Evolutionary conservation across 1,140 invertebrate genomes (phyloP), one percentile per base, ranked within the genome.

Genomic region (Pomacea maculata): DNA sequence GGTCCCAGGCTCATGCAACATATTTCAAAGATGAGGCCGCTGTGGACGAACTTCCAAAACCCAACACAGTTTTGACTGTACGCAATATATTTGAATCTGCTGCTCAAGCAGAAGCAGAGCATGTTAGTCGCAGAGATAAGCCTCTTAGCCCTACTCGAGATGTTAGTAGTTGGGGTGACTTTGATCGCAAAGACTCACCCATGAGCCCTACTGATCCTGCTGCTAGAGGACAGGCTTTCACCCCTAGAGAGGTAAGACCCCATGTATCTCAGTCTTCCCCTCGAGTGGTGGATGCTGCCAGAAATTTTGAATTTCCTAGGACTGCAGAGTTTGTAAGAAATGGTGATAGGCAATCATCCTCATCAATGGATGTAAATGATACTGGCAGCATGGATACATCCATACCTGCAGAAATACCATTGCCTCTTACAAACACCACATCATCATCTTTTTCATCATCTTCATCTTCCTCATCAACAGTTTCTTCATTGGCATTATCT

Each of bases 11-110:
- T 52, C 63, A 76, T n/a, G 17, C 78, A 70, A 65, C 52, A 11
- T 71, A 71, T 73, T 79, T 63, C 34, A 67, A 45, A 52, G 80
- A 80, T 45, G 85, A 84, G 72, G 81, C 52, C 11, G 45, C 45
- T 29, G 17, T 57, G 21, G 82, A 87, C 84, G 88, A 89, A 82
- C 80, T 88, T 71, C 86, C 88, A 14, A 89, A 89, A 78, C 87
- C 85, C 55, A 89, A 89, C 73, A 89, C 86, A 73, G 89, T 90
- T 21, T 84, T 85, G 52, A 83, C 83, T 34, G 85, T 87, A 74
- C 82, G 88, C 34, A 84, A 78, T 73, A 82, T 88, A 63, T 90
- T 90, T 85, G 89, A 90, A 80, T 83, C 82, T 21, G 80, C 79
- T 21, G 55, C 75, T 70, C 78, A 64, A 63, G 29, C 67, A 34